Conservation (phyloP, 1,140 invertebrate genomes). For the Prorops nasuta region DNA sequence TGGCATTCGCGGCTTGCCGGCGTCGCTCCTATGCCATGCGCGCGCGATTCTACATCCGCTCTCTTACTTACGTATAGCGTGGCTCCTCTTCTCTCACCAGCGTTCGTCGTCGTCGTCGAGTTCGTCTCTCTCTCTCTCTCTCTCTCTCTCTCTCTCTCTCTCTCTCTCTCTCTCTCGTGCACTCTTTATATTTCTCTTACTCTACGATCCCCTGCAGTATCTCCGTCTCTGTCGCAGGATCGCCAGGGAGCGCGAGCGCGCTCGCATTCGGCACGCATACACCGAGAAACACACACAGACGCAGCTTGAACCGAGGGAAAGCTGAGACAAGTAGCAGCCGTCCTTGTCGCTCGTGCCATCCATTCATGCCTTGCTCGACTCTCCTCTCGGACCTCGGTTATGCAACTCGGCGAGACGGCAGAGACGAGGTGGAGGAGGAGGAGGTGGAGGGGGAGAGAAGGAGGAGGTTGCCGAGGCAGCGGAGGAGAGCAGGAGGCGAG, state of each 20-base stretch:
- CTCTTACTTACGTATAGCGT: too few species aligned
- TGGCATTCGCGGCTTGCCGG: too few species aligned
- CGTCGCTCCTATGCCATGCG: too few species aligned
- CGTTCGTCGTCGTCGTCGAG: too few species aligned
- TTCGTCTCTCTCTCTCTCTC: background rate
- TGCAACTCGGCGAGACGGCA: constrained; percentile 26
- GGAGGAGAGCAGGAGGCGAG: background rate
- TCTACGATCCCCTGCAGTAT: too few species aligned
- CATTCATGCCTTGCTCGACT: constrained; percentile 29
- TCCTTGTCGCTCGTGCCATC: constrained; percentile 29
- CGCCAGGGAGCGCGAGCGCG: too few species aligned
- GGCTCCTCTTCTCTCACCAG: too few species aligned
- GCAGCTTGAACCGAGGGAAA: constrained; percentile 25
- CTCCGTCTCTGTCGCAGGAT: constrained; percentile 9
- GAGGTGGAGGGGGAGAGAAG: background rate
- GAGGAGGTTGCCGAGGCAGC: background rate
- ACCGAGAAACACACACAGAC: too few species aligned
- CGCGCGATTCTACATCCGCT: too few species aligned
- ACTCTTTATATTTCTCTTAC: background rate
- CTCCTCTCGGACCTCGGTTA: constrained; percentile 18
- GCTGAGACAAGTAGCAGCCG: constrained; percentile 12
- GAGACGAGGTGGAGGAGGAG: constrained; percentile 3
- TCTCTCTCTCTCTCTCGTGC: background rate
- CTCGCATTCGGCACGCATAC: too few species aligned
- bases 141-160: background rate